Base-by-base conservation (phyloP, 2,797 vertebrate species). In the Etheostoma nigrum region DNA sequence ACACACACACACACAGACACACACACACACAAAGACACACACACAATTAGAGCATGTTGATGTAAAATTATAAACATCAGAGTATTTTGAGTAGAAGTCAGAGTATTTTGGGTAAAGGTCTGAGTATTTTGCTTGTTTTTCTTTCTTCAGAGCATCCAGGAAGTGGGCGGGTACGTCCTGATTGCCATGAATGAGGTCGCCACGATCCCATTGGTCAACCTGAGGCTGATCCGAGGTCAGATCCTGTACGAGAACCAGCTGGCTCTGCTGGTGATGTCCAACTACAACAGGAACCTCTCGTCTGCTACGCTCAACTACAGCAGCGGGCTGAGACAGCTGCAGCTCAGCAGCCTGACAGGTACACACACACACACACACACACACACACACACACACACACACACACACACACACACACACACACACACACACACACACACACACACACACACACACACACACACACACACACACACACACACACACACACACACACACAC, bases 141-240 rank as follows among this genome's bases (percentile, higher is more conserved):
- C 16, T 60, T 1, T n/a, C 36, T 58, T 53, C 86, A 99, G 98
- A 95, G 93, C 0, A 98, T 99, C 79, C 94, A 96, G 91, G 98
- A 99, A 80, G 98, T 99, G 2, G 95, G 96, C 0, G 98, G 98
- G 65, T 98, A 99, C 0, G 97, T 98, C 11, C 95, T 99, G 72
- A 96, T 99, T 0, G 97, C 96, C 0, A 93, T 99, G 69, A 99
- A 98, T 83, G 91, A 94, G 3, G 96, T 92, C 13, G 81, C 92
- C 11, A 92, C 61, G 55, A 92, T 99, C 76, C 96, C 97, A 0
- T 62, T 99, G 73, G 92, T 93, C 67, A 97, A 96, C 47, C 95
- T 99, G 67, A 95, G 93, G 84, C 95, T 98, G 84, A 97, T 99
- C 90, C 90, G 98, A 40, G 98, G 98, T 9, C 97, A 98, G 19